These are phyloP conservation scores for Austrofundulus limnaeus DNA, from an alignment of 2,113 vertebrate genomes.

Conservation along the genomic window DNA sequence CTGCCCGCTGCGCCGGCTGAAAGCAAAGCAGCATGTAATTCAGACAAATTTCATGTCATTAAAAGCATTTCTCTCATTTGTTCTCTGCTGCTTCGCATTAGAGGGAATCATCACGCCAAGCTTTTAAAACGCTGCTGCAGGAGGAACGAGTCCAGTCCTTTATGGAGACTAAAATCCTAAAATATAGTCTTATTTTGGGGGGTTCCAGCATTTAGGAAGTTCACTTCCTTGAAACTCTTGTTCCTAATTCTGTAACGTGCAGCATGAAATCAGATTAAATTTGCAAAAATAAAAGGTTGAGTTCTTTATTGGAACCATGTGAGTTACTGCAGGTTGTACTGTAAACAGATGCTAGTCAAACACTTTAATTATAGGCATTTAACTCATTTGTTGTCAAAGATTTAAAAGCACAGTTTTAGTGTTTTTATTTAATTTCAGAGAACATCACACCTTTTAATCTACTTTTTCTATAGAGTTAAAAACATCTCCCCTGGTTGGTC, in stretches of 20 bases:
- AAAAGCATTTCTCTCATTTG: background rate
- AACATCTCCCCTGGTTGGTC: background rate
- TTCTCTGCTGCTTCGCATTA: background rate
- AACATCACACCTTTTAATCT: background rate
- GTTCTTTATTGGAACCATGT: slow-evolving; percentile 11
- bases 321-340: background rate
- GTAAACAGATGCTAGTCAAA: background rate
- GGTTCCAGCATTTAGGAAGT: background rate
- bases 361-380: no score
- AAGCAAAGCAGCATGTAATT: background rate
- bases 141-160: no score
- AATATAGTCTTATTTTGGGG: background rate
- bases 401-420: background rate
- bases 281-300: background rate
- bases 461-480: background rate
- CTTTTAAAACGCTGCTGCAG: background rate
- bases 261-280: background rate
- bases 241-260: background rate
- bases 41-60: background rate
- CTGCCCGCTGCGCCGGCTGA: no score
- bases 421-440: background rate
- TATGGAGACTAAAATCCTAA: background rate
- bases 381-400: background rate
- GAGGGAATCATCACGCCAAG: background rate
- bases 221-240: background rate